Conservation (phyloP, 1,140 invertebrate species). For the Procambarus virginalis region DNA sequence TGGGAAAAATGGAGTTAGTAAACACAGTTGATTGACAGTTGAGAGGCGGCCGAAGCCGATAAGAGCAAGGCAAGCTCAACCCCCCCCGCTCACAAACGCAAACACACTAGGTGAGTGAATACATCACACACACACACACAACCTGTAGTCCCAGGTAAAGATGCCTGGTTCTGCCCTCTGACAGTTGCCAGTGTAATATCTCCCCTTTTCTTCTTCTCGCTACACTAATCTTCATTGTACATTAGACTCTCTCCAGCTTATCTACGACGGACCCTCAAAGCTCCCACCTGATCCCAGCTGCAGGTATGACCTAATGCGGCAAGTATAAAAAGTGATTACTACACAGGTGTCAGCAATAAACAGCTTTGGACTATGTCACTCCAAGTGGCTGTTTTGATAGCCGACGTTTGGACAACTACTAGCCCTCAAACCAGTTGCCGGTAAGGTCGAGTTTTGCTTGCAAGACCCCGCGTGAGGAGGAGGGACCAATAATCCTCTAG, state of each 20-base stretch:
- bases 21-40: no score
- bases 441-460: neutral
- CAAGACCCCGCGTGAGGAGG: neutral
- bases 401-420: neutral
- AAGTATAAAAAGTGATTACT: slow-evolving; percentile 7
- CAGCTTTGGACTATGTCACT: neutral
- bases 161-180: no score
- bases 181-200: no score
- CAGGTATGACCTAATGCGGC: neutral
- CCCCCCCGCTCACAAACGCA: no score
- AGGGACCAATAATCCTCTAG: neutral
- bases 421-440: neutral
- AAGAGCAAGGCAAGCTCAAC: no score
- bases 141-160: no score
- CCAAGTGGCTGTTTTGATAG: neutral
- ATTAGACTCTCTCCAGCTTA: neutral
- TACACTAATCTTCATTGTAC: neutral
- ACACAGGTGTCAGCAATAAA: neutral
- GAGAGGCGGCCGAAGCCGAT: no score
- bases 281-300: neutral
- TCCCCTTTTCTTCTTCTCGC: no score
- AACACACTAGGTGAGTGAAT: no score
- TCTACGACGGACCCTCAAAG: neutral
- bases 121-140: no score
- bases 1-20: no score